Percentiles rank a stretch among this genome's conserved stretches.
Conservation (phyloP, 2,888 invertebrate species). For the Tinea pellionella region DNA sequence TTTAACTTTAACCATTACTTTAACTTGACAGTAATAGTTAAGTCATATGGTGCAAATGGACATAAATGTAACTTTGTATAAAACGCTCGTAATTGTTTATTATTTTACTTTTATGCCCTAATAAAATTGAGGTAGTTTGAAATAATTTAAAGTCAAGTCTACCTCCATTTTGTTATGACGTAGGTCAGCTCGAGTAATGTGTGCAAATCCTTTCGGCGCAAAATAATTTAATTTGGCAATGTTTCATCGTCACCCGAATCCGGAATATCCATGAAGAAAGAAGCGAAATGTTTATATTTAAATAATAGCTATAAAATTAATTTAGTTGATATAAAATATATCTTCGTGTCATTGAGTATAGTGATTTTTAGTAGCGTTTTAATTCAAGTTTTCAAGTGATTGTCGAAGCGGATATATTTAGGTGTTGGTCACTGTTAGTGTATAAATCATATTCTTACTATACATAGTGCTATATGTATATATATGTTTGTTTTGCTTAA, state of each 20-base stretch:
- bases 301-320: background rate
- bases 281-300: conserved; percentile 2
- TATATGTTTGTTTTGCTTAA: background rate
- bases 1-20: too few species aligned
- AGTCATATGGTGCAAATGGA: too few species aligned
- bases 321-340: background rate
- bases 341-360: background rate
- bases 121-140: conserved; percentile 38
- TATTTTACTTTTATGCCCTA: conserved; percentile 32
- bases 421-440: background rate
- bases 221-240: background rate
- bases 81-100: conserved; percentile 22
- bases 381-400: background rate
- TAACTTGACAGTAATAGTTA: too few species aligned
- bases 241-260: conserved; percentile 50
- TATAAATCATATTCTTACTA: background rate
- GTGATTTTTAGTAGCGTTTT: background rate
- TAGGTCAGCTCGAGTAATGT: conserved; percentile 45
- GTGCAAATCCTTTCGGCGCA: conserved; percentile 53
- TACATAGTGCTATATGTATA: background rate
- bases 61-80: background rate
- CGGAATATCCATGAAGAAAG: conserved; percentile 29
- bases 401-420: background rate
- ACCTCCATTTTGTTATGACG: background rate
- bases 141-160: background rate